Evolutionary conservation across 2,113 vertebrate genomes (phyloP).

Genomic region (Opisthocomus hoazin): DNA sequence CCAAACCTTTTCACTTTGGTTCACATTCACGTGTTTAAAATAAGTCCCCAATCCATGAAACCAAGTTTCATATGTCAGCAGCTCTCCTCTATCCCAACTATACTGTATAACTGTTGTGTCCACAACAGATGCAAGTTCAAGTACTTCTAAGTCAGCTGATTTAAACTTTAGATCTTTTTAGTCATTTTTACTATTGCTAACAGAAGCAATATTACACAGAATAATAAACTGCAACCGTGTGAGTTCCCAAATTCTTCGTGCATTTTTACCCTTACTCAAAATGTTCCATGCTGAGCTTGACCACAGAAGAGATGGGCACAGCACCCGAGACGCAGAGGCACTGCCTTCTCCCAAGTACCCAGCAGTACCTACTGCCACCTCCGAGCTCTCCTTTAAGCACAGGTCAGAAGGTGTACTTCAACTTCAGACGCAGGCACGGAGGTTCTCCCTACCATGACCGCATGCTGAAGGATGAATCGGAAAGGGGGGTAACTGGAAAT

Average conservation of each 20-base stretch:
- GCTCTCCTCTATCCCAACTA: not conserved
- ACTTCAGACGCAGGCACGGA: not conserved
- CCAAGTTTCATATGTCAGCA: not conserved
- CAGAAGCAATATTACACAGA: not conserved
- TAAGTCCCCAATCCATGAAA: not conserved
- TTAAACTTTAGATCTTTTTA: not conserved
- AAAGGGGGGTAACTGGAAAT: not conserved
- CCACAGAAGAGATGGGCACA: not conserved
- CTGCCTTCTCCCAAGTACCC: accelerated
- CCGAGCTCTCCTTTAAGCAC: no score
- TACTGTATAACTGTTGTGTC: not conserved
- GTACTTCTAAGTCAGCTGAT: not conserved
- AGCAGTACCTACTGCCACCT: no score
- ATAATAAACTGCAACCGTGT: not conserved
- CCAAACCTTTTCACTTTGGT: not conserved
- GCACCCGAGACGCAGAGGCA: not conserved
- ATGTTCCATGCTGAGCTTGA: not conserved
- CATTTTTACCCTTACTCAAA: not conserved
- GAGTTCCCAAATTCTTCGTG: not conserved
- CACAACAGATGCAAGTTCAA: not conserved
- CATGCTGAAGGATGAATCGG: not conserved
- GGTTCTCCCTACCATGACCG: not conserved
- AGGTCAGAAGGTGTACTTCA: not conserved
- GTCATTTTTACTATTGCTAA: not conserved
- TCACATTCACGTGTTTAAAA: not conserved